Base-by-base conservation (phyloP, 1,140 invertebrate species). In the Drosophila watanabei region DNA sequence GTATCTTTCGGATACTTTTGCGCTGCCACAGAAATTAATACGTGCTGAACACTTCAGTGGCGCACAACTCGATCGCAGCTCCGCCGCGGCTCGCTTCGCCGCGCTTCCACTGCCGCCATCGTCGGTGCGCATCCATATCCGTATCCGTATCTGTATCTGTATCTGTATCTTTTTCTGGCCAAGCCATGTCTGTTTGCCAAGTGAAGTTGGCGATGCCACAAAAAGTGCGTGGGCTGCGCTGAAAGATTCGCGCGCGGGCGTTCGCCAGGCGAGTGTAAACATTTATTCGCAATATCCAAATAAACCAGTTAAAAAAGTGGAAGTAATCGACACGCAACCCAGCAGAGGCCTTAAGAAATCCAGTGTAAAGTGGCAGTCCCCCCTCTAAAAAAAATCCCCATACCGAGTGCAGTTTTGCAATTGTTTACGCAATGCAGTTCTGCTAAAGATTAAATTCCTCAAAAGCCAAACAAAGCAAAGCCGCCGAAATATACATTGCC, bases 1-100 rank as follows among this genome's bases (percentile, higher is more conserved):
- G 86, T 90, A 82, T 89, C 86, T 89, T 89, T 86, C 79, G 86
- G 82, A 76, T 90, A 90, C 78, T 84, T 84, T 81, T 52, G 80
- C 73, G 77, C 78, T 64, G 85, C 85, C 48, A 82, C 82, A 75
- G 87, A 89, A 89, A 90, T 89, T 89, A 89, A 89, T 89, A 90
- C 86, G 86, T 85, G 86, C 79, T 82, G 82, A 89, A 76, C 86
- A 80, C 79, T 91, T 82, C 79, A 91, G 41, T 86, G 61, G 86
- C 82, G 78, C 86, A 90, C 81, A 89, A 81, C 85, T 75, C 85
- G 79, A 80, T 84, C 78, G 49, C 48, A 43, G 73, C 64, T 68
- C 51, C 39, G 43, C 45, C 60, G 41, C 64, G n/a, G 32, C 24
- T 76, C 62, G 49, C 16, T 65, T 75, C 33, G 18, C 45, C 30